Evolutionary conservation across 2,888 invertebrate species (phyloP).

Genomic region (Phania funesta): DNA sequence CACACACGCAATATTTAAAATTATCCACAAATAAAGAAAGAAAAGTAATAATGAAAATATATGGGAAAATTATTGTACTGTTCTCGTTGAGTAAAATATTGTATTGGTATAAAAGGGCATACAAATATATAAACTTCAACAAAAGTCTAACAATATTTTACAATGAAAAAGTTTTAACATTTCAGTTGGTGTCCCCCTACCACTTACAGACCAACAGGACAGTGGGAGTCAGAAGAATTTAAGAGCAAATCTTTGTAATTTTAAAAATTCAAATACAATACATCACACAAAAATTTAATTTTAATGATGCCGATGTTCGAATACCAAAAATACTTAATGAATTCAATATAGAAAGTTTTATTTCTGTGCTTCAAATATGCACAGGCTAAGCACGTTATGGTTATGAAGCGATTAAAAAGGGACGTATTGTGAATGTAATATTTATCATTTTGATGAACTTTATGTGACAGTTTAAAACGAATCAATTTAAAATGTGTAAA

Average conservation of each 20-base stretch:
- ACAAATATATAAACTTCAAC: constrained; percentile 34
- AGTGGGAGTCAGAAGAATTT: constrained; percentile 41
- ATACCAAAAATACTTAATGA: not conserved
- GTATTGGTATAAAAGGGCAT: constrained; percentile 15
- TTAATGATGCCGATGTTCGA: constrained; percentile 49
- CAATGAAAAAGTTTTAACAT: constrained; percentile 32
- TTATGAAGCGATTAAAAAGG: not conserved
- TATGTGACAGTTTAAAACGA: not conserved
- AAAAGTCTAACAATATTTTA: constrained; percentile 44
- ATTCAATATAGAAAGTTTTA: not conserved
- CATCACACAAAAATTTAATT: constrained; percentile 48
- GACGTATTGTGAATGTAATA: not conserved
- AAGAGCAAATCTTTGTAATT: constrained; percentile 52
- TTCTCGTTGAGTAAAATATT: constrained; percentile 30
- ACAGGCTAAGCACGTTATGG: not conserved
- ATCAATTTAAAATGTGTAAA: not conserved
- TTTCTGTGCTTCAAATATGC: not conserved
- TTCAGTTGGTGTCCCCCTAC: not conserved
- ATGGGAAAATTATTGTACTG: constrained; percentile 47
- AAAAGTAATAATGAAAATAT: constrained; percentile 43
- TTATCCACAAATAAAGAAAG: constrained; percentile 25
- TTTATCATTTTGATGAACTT: not conserved
- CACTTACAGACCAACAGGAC: not conserved
- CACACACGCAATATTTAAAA: constrained; percentile 33
- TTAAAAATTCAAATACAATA: constrained; percentile 41